Evolutionary conservation across 2,888 invertebrate species (phyloP).

Genomic region (Esperia sulphurella): DNA sequence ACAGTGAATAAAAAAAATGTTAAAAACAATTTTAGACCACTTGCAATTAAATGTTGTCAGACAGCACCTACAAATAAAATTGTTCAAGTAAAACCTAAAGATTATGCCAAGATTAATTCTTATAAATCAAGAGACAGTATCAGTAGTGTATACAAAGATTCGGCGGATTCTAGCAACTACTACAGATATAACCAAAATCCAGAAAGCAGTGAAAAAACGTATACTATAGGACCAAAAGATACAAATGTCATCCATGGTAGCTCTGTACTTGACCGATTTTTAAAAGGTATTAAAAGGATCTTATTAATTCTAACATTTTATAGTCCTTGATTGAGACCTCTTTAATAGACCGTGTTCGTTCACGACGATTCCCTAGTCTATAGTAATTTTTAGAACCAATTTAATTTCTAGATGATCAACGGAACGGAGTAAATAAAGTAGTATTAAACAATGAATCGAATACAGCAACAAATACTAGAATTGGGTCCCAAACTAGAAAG

Average conservation of each 20-base stretch:
- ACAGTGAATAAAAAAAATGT: background rate
- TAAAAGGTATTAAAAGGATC: background rate
- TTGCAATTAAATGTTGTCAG: background rate
- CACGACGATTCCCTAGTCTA: no score
- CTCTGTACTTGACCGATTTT: background rate
- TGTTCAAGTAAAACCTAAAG: background rate
- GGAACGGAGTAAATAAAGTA: constrained; percentile 38
- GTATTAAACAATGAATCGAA: constrained; percentile 25
- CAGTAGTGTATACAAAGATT: background rate
- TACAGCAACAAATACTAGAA: background rate
- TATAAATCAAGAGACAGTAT: background rate
- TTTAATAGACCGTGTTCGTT: no score
- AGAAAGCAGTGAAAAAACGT: background rate
- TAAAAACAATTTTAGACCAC: background rate
- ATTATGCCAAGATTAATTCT: background rate
- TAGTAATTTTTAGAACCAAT: no score
- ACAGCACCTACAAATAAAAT: no score
- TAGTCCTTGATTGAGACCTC: no score
- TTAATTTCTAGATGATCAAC: constrained; percentile 8
- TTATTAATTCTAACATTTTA: background rate
- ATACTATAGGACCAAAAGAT: background rate
- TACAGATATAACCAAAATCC: background rate
- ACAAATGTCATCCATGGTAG: background rate
- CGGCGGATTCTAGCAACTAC: background rate
- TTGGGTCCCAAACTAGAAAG: constrained; percentile 25